Evolutionary conservation across 1,140 invertebrate genomes (phyloP).

Genomic region (Diachasma alloeum): DNA sequence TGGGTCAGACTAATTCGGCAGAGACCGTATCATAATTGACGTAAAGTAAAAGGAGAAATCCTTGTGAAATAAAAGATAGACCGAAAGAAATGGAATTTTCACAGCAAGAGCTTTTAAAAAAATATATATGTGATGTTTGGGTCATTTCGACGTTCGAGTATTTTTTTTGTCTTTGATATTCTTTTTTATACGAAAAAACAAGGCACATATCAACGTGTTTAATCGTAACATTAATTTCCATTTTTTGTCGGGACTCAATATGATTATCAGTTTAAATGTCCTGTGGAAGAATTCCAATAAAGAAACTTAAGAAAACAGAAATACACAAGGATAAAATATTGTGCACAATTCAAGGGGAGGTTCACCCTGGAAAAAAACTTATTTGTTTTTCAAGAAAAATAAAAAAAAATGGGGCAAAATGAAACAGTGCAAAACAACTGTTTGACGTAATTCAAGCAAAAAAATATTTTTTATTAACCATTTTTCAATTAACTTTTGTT

Average conservation of each 20-base stretch:
- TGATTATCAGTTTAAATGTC: neutral
- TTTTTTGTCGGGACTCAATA: neutral
- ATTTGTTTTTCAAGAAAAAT: too few relatives aligned
- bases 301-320: neutral
- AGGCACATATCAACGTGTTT: slow-evolving; percentile 30
- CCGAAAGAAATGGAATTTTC: neutral
- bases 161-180: neutral
- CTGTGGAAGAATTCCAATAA: too few relatives aligned
- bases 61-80: neutral
- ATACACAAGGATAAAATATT: neutral
- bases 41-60: neutral
- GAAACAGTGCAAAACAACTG: too few relatives aligned
- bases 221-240: neutral
- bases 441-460: too few relatives aligned
- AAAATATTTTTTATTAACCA: too few relatives aligned
- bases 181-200: slow-evolving; percentile 19
- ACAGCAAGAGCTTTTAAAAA: slow-evolving; percentile 1
- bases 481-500: too few relatives aligned
- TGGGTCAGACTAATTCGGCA: neutral
- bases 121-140: slow-evolving; percentile 1
- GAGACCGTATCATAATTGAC: neutral
- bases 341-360: too few relatives aligned
- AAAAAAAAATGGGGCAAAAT: too few relatives aligned
- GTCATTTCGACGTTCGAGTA: neutral
- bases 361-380: too few relatives aligned